A percentile compares a stretch with the other conserved stretches of the same genome.
Evolutionary conservation across 2,888 invertebrate species (phyloP).

Genomic region (Rapana venosa): DNA sequence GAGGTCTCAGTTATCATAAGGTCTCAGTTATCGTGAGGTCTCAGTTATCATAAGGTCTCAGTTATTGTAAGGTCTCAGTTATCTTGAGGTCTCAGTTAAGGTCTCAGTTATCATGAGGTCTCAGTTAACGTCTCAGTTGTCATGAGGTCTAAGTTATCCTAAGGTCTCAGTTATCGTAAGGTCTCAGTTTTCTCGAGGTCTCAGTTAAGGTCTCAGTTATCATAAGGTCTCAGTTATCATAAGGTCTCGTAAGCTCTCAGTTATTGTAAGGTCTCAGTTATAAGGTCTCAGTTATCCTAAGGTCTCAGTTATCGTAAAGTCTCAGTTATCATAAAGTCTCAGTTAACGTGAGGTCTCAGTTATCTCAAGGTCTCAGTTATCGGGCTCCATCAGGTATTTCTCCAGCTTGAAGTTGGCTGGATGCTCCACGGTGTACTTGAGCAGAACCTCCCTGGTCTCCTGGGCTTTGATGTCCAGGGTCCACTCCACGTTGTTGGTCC

Average conservation of each 20-base stretch:
- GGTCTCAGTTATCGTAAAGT: background rate
- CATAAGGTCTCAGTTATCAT: too few species aligned
- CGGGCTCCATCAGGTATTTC: background rate
- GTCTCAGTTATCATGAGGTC: too few species aligned
- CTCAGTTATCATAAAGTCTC: background rate
- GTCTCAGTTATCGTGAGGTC: background rate
- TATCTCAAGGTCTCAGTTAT: background rate
- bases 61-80: too few species aligned
- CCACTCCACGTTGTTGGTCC: slow-evolving; percentile 70
- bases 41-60: too few species aligned
- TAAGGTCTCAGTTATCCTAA: background rate
- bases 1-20: too few species aligned
- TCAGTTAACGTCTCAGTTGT: too few species aligned
- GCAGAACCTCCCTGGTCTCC: slow-evolving; percentile 59
- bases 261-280: background rate
- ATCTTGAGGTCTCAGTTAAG: background rate
- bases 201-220: too few species aligned
- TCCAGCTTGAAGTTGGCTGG: slow-evolving; percentile 59
- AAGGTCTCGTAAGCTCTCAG: background rate
- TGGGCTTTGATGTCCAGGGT: slow-evolving; percentile 60
- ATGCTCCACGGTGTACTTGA: slow-evolving; percentile 69
- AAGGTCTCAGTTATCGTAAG: too few species aligned
- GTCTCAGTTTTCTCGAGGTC: too few species aligned
- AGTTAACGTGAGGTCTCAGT: background rate
- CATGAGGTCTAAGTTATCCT: too few species aligned